Evolutionary conservation across 1,140 invertebrate species (phyloP), one percentile per base, ranked within the genome.

Genomic region (Myzus persicae): DNA sequence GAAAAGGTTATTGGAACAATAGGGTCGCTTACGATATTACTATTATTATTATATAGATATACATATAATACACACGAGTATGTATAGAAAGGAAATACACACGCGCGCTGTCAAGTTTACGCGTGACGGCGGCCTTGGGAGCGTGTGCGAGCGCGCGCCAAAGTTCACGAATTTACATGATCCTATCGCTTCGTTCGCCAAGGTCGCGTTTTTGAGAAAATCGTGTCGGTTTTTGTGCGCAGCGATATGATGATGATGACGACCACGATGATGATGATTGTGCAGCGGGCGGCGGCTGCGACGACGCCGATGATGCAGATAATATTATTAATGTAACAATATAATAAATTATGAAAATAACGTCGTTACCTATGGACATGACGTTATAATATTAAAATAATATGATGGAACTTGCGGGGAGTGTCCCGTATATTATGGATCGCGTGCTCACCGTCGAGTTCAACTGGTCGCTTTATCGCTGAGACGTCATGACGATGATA

Each of bases 91-190:
- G 85, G 85, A 88, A 88, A 36, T 44, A n/a, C 31, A 36, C 85
- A 22, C 44, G 85, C n/a, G 44, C n/a, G 85, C 82, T 40, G 81
- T 82, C 82, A 85, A 85, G 82, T 85, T 85, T 85, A 85, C n/a
- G 38, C 85, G 44, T 46, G 84, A 31, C 82, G 38, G 42, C 44
- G 44, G 44, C 85, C 85, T 88, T 88, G 85, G 85, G 42, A 88
- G 31, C 44, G 85, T 36, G 44, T 36, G 85, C 38, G 84, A 42
- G 42, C 84, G 38, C 40, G 26, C 85, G 85, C 85, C 85, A 88
- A 88, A 88, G 85, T 88, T 88, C 44, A 88, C 85, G 85, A 48
- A 88, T 88, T 88, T 88, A 88, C 85, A 88, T 48, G 85, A 88
- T 88, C 44, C 44, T 88, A 88, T 88, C 85, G 84, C 18, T 36